Evolutionary conservation across 2,113 vertebrate species (phyloP).

Genomic region (Trichomycterus rosablanca): DNA sequence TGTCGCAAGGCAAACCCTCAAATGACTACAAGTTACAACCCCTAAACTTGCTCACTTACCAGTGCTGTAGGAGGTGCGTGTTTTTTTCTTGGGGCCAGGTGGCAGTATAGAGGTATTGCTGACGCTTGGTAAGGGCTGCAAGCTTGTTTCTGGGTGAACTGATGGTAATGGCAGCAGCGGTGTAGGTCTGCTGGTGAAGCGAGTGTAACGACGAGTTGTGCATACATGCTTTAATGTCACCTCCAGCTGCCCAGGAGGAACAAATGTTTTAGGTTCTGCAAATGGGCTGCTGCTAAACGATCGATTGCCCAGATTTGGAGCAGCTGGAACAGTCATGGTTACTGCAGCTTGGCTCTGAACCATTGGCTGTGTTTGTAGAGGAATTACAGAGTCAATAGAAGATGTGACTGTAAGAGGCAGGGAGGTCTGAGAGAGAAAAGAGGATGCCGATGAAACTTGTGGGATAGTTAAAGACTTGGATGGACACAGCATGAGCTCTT

Average conservation of each 20-base stretch:
- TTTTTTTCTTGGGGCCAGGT: slow-evolving; percentile 76
- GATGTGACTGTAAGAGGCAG: slow-evolving; percentile 16
- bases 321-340: slow-evolving; percentile 36
- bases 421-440: slow-evolving; percentile 9
- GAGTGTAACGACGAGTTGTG: slow-evolving; percentile 55
- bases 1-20: neutral
- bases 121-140: slow-evolving; percentile 44
- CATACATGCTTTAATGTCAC: slow-evolving; percentile 58
- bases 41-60: slow-evolving; percentile 60
- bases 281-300: slow-evolving; percentile 11
- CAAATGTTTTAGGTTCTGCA: slow-evolving; percentile 12
- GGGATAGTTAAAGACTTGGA: slow-evolving; percentile 21
- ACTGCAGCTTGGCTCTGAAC: slow-evolving; percentile 8
- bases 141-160: slow-evolving; percentile 27
- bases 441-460: slow-evolving; percentile 12
- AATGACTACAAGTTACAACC: slow-evolving; percentile 6
- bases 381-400: neutral
- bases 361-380: slow-evolving; percentile 17
- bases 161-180: slow-evolving; percentile 46
- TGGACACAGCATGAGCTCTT: slow-evolving; percentile 33
- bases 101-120: slow-evolving; percentile 47
- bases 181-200: slow-evolving; percentile 53
- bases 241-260: slow-evolving; percentile 35
- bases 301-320: slow-evolving; percentile 22
- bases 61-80: slow-evolving; percentile 81